Base-by-base conservation (phyloP, 2,888 invertebrate species). In the Melanostoma mellinum region DNA sequence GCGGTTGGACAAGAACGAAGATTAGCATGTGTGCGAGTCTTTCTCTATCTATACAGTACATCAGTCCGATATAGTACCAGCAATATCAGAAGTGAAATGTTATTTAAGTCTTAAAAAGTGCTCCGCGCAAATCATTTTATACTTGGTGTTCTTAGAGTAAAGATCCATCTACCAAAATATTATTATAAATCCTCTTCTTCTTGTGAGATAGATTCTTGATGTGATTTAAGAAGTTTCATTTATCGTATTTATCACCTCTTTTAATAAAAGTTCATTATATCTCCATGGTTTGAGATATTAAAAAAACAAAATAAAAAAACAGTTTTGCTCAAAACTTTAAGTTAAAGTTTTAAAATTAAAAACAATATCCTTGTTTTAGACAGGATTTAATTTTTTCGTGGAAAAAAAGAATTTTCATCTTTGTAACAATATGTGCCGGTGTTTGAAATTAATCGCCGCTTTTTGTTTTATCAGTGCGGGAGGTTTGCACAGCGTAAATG, bases 41-140 rank as follows among this genome's bases (percentile, higher is more conserved):
- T 53, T 74, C 63, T 84, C 73, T 84, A 73, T 79, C 73, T 84
- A 63, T 78, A 75, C 84, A 84, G 79, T 84, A 79, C 84, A 84
- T 84, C 79, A 84, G 84, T 84, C 79, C 84, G 79, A 84, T 84
- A 84, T 84, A 84, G 79, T 84, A 79, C 84, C 74, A 84, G 78
- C 85, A 85, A 85, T 85, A 80, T 85, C 87, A 87, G 87, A 87
- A 87, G 87, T 86, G 86, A 87, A 88, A 87, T 89, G 89, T 90
- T 90, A 90, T 90, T 90, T 90, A 90, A 90, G 90, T 89, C 90
- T 89, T 89, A 86, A 90, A 90, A 90, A 90, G 89, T 88, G 90
- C 88, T 89, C 89, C 88, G 90, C 88, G 89, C 91, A 91, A 90
- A 91, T 90, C 90, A 90, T 90, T 90, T 90, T 90, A 89, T 89